phyloP scores from a whole-genome alignment of 1,140 invertebrate species.

The Apis laboriosa region DNA sequence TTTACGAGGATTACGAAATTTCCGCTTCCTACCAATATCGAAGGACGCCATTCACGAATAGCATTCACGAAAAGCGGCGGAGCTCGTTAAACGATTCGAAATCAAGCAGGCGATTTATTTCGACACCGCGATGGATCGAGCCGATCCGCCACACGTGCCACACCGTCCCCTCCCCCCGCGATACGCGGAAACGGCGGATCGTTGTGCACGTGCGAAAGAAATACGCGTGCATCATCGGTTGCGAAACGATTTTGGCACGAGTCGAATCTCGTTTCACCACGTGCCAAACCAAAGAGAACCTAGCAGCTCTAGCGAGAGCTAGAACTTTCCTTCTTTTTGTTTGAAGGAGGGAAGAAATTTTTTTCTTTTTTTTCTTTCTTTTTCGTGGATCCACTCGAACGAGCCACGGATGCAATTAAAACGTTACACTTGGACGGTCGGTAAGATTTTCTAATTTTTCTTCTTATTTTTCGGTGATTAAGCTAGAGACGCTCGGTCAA shows the following conservation, averaged over 20 bases:
- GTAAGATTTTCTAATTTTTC: not conserved
- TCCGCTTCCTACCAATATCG: not conserved
- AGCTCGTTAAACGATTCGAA: not conserved
- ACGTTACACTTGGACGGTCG: not conserved
- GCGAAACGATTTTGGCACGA: constrained; percentile 26
- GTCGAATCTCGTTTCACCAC: not conserved
- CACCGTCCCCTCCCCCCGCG: not conserved
- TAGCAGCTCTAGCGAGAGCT: not conserved
- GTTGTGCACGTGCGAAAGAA: constrained; percentile 22
- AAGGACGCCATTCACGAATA: not conserved
- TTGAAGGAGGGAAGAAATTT: not conserved
- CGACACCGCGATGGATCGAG: not conserved
- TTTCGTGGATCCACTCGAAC: not conserved
- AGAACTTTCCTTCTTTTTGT: not conserved
- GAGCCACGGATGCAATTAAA: constrained; percentile 1
- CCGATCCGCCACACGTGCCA: constrained; percentile 5
- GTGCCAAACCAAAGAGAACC: not conserved
- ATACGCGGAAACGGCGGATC: constrained; percentile 22
- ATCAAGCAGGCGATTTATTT: not conserved
- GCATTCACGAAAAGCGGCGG: too few species aligned
- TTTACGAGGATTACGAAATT: not conserved
- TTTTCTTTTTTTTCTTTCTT: not conserved
- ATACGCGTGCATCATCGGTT: constrained; percentile 19
- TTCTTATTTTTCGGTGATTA: not conserved
- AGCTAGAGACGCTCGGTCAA: not conserved